These are phyloP conservation scores for Tachina lurida DNA, from an alignment of 2,888 invertebrate species.

Conservation along the genomic window DNA sequence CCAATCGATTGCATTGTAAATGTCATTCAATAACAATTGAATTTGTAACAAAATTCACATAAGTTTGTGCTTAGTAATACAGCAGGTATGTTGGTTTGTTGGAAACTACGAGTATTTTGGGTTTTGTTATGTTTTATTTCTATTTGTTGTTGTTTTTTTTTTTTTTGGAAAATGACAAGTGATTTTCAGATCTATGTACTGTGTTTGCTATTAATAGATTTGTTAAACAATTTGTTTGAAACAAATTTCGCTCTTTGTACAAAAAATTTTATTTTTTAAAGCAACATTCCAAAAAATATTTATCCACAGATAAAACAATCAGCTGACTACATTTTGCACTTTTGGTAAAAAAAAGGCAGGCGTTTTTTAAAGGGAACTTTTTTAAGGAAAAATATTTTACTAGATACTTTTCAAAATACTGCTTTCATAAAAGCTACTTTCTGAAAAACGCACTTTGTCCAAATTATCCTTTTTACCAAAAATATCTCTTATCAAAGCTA, in stretches of 20 bases:
- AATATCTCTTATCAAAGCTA: too few species aligned
- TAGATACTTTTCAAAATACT: too few species aligned
- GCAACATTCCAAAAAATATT: too few species aligned
- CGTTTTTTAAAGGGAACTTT: too few species aligned
- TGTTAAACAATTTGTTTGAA: not conserved
- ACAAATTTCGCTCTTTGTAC: not conserved
- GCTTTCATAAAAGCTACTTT: too few species aligned
- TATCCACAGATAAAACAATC: too few species aligned
- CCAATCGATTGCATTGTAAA: conserved; percentile 61
- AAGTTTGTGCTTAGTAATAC: conserved; percentile 18
- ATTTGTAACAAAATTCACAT: conserved; percentile 52
- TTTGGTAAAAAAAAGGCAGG: too few species aligned
- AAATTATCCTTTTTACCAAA: too few species aligned
- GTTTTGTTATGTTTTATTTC: not conserved
- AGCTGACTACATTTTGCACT: too few species aligned
- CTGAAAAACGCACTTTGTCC: too few species aligned
- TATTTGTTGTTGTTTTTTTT: not conserved
- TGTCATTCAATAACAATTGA: conserved; percentile 63
- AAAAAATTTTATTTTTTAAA: too few species aligned
- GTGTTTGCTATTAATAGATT: conserved; percentile 17
- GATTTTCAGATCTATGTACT: not conserved
- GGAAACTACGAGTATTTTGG: conserved; percentile 27
- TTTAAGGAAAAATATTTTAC: too few species aligned
- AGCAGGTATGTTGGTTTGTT: not conserved
- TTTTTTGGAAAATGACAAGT: conserved; percentile 15